Evolutionary conservation across 2,888 invertebrate genomes (phyloP), one percentile per base, ranked within the genome.

Genomic region (Xestia sexstrigata): DNA sequence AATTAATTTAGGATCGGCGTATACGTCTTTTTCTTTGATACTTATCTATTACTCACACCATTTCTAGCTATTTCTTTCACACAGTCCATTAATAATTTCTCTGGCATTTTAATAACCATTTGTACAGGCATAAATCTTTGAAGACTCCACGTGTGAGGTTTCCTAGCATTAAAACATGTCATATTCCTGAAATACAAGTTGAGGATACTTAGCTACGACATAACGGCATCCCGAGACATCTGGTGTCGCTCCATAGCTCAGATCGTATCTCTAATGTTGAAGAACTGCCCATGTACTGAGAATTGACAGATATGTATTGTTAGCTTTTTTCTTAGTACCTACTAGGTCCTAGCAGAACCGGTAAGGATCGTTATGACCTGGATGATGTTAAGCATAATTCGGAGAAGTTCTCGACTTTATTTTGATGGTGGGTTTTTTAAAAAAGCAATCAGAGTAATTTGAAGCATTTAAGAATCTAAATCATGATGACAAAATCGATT

Each of bases 121-220:
- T 23, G 30, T 20, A 60, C 26, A 58, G 23, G 26, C n/a, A 76
- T 78, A n/a, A 67, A 83, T 74, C 62, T 63, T 63, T 2, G 9
- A 60, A 60, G 42, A 49, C 13, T 49, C 65, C 15, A 58, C 70
- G 45, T 75, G 67, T 83, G 68, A 72, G 62, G 78, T 74, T 79
- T 65, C 39, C 39, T 35, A 75, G 78, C 70, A 69, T 78, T 75
- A 77, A 79, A 83, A 76, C 80, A 88, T 87, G n/a, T 86, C 87
- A 85, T 83, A 87, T 89, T 91, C 91, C 90, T 91, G 93, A 91
- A 91, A 89, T 88, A 91, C 93, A 74, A 83, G 92, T 92, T 89
- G 82, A 55, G 60, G 68, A 77, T 87, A 83, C 80, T 74, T 79
- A 70, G 8, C 76, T 79, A 84, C 78, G 87, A 88, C 89, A 90